These are phyloP conservation scores for Trichopria drosophilae DNA, from an alignment of 2,888 invertebrate genomes.

Conservation along the genomic window DNA sequence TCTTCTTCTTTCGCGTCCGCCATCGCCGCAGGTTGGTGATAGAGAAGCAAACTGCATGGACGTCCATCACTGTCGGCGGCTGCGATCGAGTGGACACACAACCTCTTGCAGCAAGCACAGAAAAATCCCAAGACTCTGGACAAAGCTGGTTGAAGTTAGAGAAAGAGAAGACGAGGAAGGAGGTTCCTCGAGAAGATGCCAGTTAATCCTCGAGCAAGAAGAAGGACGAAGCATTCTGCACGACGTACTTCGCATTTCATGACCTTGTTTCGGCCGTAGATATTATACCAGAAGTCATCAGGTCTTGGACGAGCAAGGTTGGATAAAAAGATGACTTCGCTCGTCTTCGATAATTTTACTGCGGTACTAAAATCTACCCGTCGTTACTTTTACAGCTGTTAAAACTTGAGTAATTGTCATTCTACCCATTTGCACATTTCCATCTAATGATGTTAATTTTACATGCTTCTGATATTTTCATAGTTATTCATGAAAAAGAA, in stretches of 20 bases:
- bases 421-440: too few species aligned
- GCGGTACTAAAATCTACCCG: too few species aligned
- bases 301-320: too few species aligned
- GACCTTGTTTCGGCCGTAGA: constrained; percentile 47
- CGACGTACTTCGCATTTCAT: constrained; percentile 47
- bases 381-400: too few species aligned
- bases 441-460: too few species aligned
- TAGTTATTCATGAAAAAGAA: too few species aligned
- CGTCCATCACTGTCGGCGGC: constrained; percentile 53
- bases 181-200: constrained; percentile 27
- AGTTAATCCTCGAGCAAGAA: constrained; percentile 27
- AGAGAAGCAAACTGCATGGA: constrained; percentile 52
- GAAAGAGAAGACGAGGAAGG: constrained; percentile 19
- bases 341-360: too few species aligned
- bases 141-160: constrained; percentile 17
- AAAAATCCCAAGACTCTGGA: constrained; percentile 37
- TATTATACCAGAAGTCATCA: constrained; percentile 45
- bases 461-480: too few species aligned
- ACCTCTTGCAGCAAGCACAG: constrained; percentile 27
- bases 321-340: constrained; percentile 27
- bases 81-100: neutral
- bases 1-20: constrained; percentile 31
- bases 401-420: too few species aligned
- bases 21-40: constrained; percentile 42
- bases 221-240: constrained; percentile 26